phyloP scores from a whole-genome alignment of 2,113 vertebrate species.

The Epinephelus cyanopodus region DNA sequence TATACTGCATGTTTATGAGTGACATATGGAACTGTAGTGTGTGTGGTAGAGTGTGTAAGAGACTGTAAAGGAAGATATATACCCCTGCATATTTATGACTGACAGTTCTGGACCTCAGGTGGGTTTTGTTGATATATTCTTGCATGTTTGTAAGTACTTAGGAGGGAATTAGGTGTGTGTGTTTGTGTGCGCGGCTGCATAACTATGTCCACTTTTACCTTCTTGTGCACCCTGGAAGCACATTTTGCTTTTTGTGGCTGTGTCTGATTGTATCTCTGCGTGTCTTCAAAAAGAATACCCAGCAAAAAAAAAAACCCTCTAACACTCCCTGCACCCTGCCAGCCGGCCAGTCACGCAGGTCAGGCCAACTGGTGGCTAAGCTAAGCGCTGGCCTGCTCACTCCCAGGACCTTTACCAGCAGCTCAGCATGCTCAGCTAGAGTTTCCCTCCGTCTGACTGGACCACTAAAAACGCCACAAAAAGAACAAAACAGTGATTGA shows the following conservation, averaged over 20 bases:
- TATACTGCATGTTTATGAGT: slow-evolving; percentile 63
- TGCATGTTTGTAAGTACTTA: not conserved
- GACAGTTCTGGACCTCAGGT: slow-evolving; percentile 11
- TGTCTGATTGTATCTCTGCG: slow-evolving; percentile 22
- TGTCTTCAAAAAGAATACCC: slow-evolving; percentile 27
- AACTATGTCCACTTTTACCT: not conserved
- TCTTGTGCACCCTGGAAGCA: slow-evolving; percentile 11
- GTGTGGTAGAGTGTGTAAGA: slow-evolving; percentile 18
- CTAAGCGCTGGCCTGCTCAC: slow-evolving; percentile 56
- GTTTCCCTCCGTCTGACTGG: slow-evolving; percentile 71
- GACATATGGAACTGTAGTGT: slow-evolving; percentile 42
- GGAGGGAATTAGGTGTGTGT: not conserved
- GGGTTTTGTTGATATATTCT: slow-evolving; percentile 21
- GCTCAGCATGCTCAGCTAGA: slow-evolving; percentile 61
- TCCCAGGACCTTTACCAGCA: slow-evolving; percentile 73
- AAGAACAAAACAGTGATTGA: slow-evolving; percentile 85
- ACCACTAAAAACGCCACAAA: slow-evolving; percentile 77
- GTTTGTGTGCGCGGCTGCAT: not conserved
- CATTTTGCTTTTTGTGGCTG: slow-evolving; percentile 29
- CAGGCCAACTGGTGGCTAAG: slow-evolving; percentile 61
- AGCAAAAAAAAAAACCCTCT: not conserved
- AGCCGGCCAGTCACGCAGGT: slow-evolving; percentile 44
- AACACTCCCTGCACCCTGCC: slow-evolving; percentile 24
- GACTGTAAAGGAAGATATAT: slow-evolving; percentile 24
- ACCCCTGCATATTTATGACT: slow-evolving; percentile 35